phyloP scores from a whole-genome alignment of 2,797 vertebrate species.

The Cyprinodon diabolis region DNA sequence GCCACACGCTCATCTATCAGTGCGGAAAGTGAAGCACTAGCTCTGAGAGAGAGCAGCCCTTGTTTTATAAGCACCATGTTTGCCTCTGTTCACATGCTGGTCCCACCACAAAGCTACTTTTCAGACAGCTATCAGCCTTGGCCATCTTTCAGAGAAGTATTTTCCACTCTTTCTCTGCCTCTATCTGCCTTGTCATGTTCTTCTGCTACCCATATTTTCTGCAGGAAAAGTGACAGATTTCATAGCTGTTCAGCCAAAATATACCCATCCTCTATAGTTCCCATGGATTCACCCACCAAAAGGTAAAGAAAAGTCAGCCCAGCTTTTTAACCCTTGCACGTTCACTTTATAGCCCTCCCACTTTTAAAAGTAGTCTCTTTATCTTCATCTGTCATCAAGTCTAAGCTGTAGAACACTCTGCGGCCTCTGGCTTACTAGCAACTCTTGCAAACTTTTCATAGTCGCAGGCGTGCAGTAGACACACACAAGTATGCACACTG shows the following conservation, averaged over 20 bases:
- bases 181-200: slow-evolving; percentile 64
- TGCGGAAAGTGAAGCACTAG: slow-evolving; percentile 31
- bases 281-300: slow-evolving; percentile 43
- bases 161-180: slow-evolving; percentile 47
- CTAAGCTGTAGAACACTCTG: slow-evolving; percentile 58
- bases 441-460: slow-evolving; percentile 49
- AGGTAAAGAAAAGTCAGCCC: slow-evolving; percentile 31
- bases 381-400: slow-evolving; percentile 81
- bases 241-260: slow-evolving; percentile 55
- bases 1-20: slow-evolving; percentile 36
- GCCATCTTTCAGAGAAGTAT: slow-evolving; percentile 72
- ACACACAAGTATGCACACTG: slow-evolving; percentile 8
- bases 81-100: slow-evolving; percentile 57
- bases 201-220: slow-evolving; percentile 55
- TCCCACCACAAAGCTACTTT: slow-evolving; percentile 66
- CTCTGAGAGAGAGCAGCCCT: slow-evolving; percentile 20
- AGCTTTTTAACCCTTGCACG: slow-evolving; percentile 61
- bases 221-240: slow-evolving; percentile 37
- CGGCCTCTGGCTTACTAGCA: slow-evolving; percentile 51
- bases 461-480: slow-evolving; percentile 8
- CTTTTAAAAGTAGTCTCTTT: slow-evolving; percentile 75
- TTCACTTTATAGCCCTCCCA: slow-evolving; percentile 58
- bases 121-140: slow-evolving; percentile 71
- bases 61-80: slow-evolving; percentile 41
- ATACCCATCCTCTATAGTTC: slow-evolving; percentile 33